Evolutionary conservation across 2,888 invertebrate species (phyloP), one percentile per base, ranked within the genome.

Genomic region (Anthrax anthrax): DNA sequence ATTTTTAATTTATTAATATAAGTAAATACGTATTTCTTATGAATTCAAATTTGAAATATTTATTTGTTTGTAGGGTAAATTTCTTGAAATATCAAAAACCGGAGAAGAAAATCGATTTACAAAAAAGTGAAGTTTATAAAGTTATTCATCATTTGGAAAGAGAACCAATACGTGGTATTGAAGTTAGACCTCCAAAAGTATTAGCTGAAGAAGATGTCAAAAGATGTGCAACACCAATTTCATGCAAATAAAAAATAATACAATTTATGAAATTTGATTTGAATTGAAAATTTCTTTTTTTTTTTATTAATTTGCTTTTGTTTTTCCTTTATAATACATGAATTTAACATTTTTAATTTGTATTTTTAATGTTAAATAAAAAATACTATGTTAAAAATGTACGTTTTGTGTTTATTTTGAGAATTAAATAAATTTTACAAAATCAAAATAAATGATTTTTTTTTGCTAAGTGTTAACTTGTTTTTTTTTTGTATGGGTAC

Each of bases 21-120:
- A n/a, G n/a, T n/a, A n/a, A n/a, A n/a, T n/a, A n/a, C n/a, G n/a
- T n/a, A n/a, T n/a, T n/a, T n/a, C n/a, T n/a, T n/a, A n/a, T n/a
- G n/a, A n/a, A n/a, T n/a, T n/a, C n/a, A n/a, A n/a, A n/a, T n/a
- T n/a, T n/a, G n/a, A n/a, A n/a, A n/a, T n/a, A n/a, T n/a, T n/a
- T n/a, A n/a, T 17, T 13, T 17, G 4, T 37, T 60, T 58, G n/a
- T 69, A 90, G 91, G 63, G 85, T 91, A 48, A 90, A 91, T 73
- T 91, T 91, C 67, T 78, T 87, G 75, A 90, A 90, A 67, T 89
- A 84, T 69, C 83, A 87, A 62, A 86, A 86, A 58, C 81, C 82
- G 27, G 80, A 84, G 50, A 79, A 80, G 43, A 78, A 77, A 50
- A 72, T 83, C 58, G 81, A 84, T 63, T 73, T 86, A 54, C 78